phyloP scores from a whole-genome alignment of 2,797 vertebrate genomes.

The Lacerta agilis region DNA sequence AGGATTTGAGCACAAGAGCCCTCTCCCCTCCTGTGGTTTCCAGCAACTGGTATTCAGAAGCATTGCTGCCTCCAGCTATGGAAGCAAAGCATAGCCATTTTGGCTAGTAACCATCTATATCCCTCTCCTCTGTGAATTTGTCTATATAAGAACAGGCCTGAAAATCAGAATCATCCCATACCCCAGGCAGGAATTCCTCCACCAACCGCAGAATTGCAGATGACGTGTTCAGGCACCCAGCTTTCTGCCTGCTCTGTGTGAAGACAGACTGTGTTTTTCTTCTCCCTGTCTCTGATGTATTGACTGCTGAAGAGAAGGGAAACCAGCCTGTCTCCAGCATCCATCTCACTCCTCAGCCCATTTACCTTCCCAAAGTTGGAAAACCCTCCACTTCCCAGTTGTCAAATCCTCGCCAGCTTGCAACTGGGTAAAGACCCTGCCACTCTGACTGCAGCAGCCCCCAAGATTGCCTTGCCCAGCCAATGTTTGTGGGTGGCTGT shows the following conservation, averaged over 20 bases:
- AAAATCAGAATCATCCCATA: not conserved
- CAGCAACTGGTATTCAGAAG: too few species aligned
- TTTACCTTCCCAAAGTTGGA: constrained; percentile 52
- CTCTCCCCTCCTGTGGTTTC: too few species aligned
- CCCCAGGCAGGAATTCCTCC: not conserved
- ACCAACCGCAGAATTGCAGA: not conserved
- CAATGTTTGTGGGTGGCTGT: constrained; percentile 81
- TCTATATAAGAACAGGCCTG: too few species aligned
- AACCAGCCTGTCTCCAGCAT: constrained; percentile 56
- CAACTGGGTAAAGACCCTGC: constrained; percentile 60
- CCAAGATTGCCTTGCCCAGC: constrained; percentile 79
- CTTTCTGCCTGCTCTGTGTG: not conserved
- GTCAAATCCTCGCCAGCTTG: constrained; percentile 61
- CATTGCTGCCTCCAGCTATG: too few species aligned
- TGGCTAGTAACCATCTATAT: too few species aligned
- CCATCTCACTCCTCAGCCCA: constrained; percentile 42
- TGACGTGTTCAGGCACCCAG: too few species aligned
- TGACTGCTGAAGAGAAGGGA: constrained; percentile 53
- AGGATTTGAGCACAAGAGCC: too few species aligned
- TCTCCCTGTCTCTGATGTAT: constrained; percentile 48
- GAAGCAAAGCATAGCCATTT: too few species aligned
- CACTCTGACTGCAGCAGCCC: constrained; percentile 60
- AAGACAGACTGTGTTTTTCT: not conserved
- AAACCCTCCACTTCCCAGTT: constrained; percentile 26
- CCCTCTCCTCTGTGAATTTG: too few species aligned